Percentiles rank a stretch among this genome's conserved stretches.
Evolutionary conservation across 1,140 invertebrate genomes (phyloP).

Genomic region (Drosophila mayri): DNA sequence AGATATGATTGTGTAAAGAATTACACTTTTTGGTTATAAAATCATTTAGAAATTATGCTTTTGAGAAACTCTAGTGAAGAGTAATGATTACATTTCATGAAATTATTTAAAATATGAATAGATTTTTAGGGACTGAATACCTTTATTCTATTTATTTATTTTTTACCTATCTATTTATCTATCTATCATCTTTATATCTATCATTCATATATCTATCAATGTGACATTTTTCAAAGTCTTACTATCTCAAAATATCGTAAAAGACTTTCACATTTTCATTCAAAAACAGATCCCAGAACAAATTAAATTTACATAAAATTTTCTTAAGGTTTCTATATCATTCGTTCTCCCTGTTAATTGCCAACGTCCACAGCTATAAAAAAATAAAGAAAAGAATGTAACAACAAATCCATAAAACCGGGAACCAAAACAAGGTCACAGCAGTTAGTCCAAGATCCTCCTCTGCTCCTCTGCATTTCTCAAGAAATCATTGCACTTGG

Average conservation of each 20-base stretch:
- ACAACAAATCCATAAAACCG: background rate
- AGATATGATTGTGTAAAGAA: background rate
- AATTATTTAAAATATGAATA: no score
- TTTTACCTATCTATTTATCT: no score
- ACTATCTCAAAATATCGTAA: background rate
- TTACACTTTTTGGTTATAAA: background rate
- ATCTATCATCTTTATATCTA: no score
- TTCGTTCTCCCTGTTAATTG: constrained; percentile 47
- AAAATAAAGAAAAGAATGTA: constrained; percentile 4
- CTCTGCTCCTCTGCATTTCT: constrained; percentile 43
- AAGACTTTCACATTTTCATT: background rate
- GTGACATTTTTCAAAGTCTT: background rate
- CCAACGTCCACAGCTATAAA: constrained; percentile 63
- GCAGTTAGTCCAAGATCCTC: constrained; percentile 34
- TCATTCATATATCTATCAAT: no score
- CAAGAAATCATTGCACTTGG: constrained; percentile 70
- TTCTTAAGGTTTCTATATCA: background rate
- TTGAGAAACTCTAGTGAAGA: no score
- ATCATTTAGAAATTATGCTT: background rate
- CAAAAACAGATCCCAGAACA: background rate
- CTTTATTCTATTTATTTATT: no score
- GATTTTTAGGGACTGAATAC: no score
- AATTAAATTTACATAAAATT: background rate
- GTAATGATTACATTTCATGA: no score
- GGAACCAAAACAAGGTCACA: constrained; percentile 63